Percentiles rank a stretch among this genome's conserved stretches.
These are phyloP conservation scores for Oceanodroma tethys DNA, from an alignment of 2,113 vertebrate genomes.

Conservation along the genomic window DNA sequence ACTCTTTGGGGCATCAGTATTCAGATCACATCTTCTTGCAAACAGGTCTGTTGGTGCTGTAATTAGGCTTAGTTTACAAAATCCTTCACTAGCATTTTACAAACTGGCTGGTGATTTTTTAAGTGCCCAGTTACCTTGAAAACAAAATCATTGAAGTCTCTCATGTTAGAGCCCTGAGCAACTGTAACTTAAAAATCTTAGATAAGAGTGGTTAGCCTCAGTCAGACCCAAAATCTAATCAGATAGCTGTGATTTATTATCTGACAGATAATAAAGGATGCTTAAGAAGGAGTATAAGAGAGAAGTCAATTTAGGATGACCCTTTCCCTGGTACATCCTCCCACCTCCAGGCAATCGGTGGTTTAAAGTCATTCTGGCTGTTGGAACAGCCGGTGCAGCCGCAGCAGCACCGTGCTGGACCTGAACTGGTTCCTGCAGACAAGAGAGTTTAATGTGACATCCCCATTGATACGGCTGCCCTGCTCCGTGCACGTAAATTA, in stretches of 20 bases:
- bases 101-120: not conserved
- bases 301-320: not conserved
- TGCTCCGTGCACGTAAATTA: not conserved
- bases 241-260: not conserved
- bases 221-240: slow-evolving; percentile 4
- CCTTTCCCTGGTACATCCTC: not conserved
- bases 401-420: not conserved
- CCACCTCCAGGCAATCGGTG: not conserved
- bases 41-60: not conserved
- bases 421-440: not conserved
- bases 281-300: not conserved
- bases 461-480: not conserved
- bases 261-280: not conserved
- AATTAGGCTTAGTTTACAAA: slow-evolving; percentile 37
- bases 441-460: not conserved
- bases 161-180: not conserved
- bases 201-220: not conserved
- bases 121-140: not conserved
- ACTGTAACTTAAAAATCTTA: not conserved
- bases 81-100: slow-evolving; percentile 9
- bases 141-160: not conserved
- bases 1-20: not conserved
- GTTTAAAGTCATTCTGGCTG: not conserved
- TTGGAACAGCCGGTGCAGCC: not conserved
- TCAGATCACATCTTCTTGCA: not conserved